Conservation (phyloP, 2,888 invertebrate genomes). For the Volucella bombylans region DNA sequence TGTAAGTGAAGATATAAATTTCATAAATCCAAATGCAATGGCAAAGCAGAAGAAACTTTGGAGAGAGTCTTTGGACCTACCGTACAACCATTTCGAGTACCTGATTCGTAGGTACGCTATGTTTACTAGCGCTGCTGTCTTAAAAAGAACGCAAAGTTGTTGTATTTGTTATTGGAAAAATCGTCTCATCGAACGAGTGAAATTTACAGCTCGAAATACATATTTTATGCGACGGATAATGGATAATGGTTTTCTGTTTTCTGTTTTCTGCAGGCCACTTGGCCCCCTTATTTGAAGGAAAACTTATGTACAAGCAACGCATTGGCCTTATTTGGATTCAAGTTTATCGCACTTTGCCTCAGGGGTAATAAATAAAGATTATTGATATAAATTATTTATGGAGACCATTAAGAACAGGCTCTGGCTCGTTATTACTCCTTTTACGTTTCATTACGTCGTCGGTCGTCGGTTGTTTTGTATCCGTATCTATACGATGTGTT, state of each 20-base stretch:
- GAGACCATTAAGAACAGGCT: conserved; percentile 54
- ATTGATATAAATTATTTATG: conserved; percentile 70
- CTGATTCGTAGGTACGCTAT: not conserved
- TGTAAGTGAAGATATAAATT: conserved; percentile 43
- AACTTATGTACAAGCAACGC: not conserved
- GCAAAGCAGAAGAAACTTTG: not conserved
- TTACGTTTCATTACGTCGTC: not conserved
- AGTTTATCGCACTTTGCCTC: conserved; percentile 62
- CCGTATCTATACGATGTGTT: no score
- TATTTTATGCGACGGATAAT: conserved; percentile 65
- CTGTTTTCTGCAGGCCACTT: conserved; percentile 16
- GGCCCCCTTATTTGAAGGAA: conserved; percentile 23
- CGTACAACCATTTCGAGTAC: no score
- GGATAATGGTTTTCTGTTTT: conserved; percentile 37
- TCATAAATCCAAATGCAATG: conserved; percentile 44
- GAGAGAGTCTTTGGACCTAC: no score
- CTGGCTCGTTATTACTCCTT: conserved; percentile 27
- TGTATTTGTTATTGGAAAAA: not conserved
- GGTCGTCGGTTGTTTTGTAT: no score
- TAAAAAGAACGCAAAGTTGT: conserved; percentile 53
- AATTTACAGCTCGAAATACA: conserved; percentile 53
- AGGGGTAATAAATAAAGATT: conserved; percentile 70
- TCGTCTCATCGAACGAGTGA: not conserved
- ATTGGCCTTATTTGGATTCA: conserved; percentile 60
- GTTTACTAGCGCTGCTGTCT: conserved; percentile 13